Base-by-base conservation (phyloP, 2,797 vertebrate species). In the Crax fasciolata region DNA sequence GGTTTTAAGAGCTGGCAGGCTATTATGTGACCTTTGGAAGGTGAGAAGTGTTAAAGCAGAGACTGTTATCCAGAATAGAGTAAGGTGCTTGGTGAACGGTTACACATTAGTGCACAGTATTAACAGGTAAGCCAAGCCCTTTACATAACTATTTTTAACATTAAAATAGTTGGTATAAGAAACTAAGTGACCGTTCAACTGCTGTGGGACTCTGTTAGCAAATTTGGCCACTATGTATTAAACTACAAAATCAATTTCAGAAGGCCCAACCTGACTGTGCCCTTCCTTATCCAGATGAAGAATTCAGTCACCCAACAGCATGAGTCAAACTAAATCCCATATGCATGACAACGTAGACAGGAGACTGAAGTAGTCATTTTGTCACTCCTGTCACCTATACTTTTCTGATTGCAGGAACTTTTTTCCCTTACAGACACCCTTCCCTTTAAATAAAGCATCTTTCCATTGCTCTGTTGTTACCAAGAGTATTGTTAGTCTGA, bases 171-270 rank as follows among this genome's bases (percentile, higher is more conserved):
- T 52, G 28, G 74, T 78, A 35, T 68, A 89, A 67, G 78, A 71
- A 90, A 59, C 1, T 0, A 68, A 61, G 32, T 10, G 57, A 63
- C 32, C 59, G 58, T 57, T 74, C 74, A 35, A 48, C 23, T 71
- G 75, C n/a, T 62, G 54, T n/a, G 11, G 65, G 32, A 49, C 11
- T 27, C 32, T 19, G 28, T 51, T 54, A 55, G 38, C 48, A 75
- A 71, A 81, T 74, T 24, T 43, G n/a, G 20, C n/a, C 41, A 32
- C n/a, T 20, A 39, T 0, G 2, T 20, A 71, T 28, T 58, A 25
- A 74, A 74, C 62, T 28, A 84, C 35, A 86, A 74, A 85, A 70
- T 7, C 8, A 63, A 84, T 71, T 81, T 86, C 52, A 78, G 68
- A 93, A 89, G 80, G 30, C 14, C 48, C 28, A 63, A 4, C 35